phyloP scores from a whole-genome alignment of 2,888 invertebrate species.

The Clivina fossor region DNA sequence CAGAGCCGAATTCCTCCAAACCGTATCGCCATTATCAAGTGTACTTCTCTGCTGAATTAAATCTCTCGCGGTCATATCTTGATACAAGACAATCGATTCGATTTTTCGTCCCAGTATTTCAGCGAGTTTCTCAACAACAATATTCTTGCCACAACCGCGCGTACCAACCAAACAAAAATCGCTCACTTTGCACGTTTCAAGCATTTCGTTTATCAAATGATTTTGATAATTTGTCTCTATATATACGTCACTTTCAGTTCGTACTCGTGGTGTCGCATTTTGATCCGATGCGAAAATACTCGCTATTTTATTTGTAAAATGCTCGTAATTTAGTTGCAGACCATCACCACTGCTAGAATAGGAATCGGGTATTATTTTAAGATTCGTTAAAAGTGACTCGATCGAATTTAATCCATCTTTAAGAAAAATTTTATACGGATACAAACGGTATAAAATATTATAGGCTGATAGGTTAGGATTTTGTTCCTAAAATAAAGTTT shows the following conservation, averaged over 20 bases:
- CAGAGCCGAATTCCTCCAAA: slow-evolving; percentile 90
- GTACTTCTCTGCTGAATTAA: slow-evolving; percentile 91
- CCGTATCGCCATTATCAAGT: slow-evolving; percentile 83
- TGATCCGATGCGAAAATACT: neutral
- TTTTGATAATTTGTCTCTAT: slow-evolving; percentile 81
- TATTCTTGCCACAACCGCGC: slow-evolving; percentile 91
- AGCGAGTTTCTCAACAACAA: slow-evolving; percentile 76
- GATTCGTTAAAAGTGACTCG: slow-evolving; percentile 67
- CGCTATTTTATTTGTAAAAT: slow-evolving; percentile 10
- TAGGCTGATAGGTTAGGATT: slow-evolving; percentile 67
- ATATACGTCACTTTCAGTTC: slow-evolving; percentile 49
- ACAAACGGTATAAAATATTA: slow-evolving; percentile 73
- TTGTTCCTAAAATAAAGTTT: slow-evolving; percentile 60
- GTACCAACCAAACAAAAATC: slow-evolving; percentile 89
- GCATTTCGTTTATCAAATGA: slow-evolving; percentile 71
- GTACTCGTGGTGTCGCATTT: slow-evolving; percentile 19
- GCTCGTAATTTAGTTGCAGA: slow-evolving; percentile 2
- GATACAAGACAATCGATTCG: slow-evolving; percentile 90
- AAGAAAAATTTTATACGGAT: slow-evolving; percentile 81
- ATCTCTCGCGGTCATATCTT: slow-evolving; percentile 96
- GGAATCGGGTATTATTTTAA: slow-evolving; percentile 53
- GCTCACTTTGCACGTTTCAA: slow-evolving; percentile 74
- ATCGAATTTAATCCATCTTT: slow-evolving; percentile 75
- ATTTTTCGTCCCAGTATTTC: slow-evolving; percentile 74
- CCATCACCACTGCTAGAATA: neutral